phyloP scores from a whole-genome alignment of 2,888 invertebrate genomes.

The Lumbricus terrestris region DNA sequence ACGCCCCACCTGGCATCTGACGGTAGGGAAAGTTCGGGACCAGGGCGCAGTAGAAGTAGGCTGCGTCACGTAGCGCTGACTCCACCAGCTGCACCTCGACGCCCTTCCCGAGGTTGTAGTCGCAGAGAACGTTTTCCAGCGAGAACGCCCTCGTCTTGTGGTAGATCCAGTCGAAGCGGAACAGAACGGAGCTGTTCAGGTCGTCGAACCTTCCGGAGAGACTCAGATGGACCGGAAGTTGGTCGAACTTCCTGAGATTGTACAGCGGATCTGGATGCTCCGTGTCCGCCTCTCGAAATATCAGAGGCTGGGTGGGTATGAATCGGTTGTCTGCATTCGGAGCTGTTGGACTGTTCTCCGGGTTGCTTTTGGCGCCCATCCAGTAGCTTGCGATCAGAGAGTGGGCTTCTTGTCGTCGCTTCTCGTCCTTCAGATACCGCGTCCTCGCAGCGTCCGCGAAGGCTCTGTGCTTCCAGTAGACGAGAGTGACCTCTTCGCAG shows the following conservation, averaged over 20 bases:
- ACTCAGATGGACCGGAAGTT: conserved; percentile 54
- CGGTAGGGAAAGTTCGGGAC: conserved; percentile 55
- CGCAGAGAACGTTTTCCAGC: conserved; percentile 51
- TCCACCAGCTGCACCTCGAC: conserved; percentile 52
- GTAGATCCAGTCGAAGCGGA: conserved; percentile 58
- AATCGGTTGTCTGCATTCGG: conserved; percentile 41
- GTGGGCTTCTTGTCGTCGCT: conserved; percentile 43
- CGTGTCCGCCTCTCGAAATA: conserved; percentile 40
- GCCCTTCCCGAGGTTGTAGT: conserved; percentile 52
- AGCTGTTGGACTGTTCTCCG: not conserved
- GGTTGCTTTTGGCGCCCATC: conserved; percentile 42
- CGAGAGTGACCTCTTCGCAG: conserved; percentile 49
- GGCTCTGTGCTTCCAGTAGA: conserved; percentile 46
- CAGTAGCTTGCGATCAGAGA: conserved; percentile 56
- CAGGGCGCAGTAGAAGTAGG: conserved; percentile 49
- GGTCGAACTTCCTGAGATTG: conserved; percentile 55
- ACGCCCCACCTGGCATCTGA: conserved; percentile 52
- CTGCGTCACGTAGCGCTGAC: conserved; percentile 49
- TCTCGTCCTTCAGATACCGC: conserved; percentile 46
- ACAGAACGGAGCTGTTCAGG: conserved; percentile 51
- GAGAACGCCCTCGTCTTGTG: conserved; percentile 55
- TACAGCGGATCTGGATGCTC: conserved; percentile 37
- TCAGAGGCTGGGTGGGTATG: conserved; percentile 50
- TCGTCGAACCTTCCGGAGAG: conserved; percentile 52
- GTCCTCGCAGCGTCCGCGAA: conserved; percentile 43